Base-by-base conservation (phyloP, 1,140 invertebrate species). In the Drosophila novamexicana region DNA sequence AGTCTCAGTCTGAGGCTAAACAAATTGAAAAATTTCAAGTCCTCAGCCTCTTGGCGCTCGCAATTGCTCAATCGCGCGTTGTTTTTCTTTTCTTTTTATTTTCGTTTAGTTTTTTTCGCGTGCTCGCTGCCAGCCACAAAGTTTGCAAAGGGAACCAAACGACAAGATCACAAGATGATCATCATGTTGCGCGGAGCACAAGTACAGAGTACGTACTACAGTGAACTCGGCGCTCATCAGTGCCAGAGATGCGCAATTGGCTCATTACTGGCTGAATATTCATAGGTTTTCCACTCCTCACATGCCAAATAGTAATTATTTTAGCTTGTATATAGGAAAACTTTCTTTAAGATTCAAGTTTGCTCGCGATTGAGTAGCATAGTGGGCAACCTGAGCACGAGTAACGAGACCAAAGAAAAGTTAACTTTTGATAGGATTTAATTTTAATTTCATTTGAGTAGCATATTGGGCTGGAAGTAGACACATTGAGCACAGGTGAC, bases 1-100 rank as follows among this genome's bases (percentile, higher is more conserved):
- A 63, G 29, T 59, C 63, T 62, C 32, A 63, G 29, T 59, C 47
- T 10, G 37, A 56, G 64, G 42, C 76, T 69, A 83, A 83, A 69
- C 84, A 88, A 88, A 88, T 88, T 89, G 84, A 88, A 88, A 88
- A 89, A 84, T 89, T 83, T 75, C 73, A 88, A 80, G 77, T 88
- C 84, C 84, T 89, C 83, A 72, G 79, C 79, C 82, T 85, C 82
- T 86, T 80, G 76, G 84, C 77, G 84, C 79, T 79, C 79, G 66
- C 83, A 88, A 88, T 84, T 88, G 84, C 84, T 89, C 84, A 88
- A 88, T 88, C 77, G 70, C 77, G 70, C 63, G 62, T 29, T 29
- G 22, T 29, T 29, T 29, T 29, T 29, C 22, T 29, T 29, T 29
- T 29, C 22, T 29, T 18, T 18, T 49, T 49, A 22, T 49, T 49